Base-by-base conservation (phyloP, 2,797 vertebrate genomes). In the Chlorospingus semifuscus region DNA sequence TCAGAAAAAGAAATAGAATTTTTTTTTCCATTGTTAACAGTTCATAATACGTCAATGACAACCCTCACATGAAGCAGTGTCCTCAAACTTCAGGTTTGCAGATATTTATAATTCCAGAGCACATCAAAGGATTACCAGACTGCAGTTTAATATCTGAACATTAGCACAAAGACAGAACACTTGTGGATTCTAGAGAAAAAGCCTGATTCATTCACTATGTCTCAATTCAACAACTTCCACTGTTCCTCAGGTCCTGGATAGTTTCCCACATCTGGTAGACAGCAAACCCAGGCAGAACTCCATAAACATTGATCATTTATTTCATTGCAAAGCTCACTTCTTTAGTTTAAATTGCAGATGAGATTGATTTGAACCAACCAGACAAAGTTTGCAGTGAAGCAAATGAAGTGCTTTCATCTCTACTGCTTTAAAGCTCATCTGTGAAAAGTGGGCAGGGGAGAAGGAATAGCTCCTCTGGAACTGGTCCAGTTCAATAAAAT, bases 301-400 rank as follows among this genome's bases (percentile, higher is more conserved):
- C 71, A 61, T 68, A 89, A 92, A 75, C 52, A 83, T 71, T 0
- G 36, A 86, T 87, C 68, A 80, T 83, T 83, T 90, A 64, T 90
- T 94, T 94, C 57, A 47, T 15, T 83, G 29, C 68, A 79, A 70
- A 89, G 37, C 37, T 80, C 47, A 5, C 44, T 69, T 68, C 77
- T 89, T 56, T 41, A 24, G 23, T 85, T 92, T 80, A 80, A 91
- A 87, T 94, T 76, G 65, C 37, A 95, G 63, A 91, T 88, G n/a
- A 92, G 56, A 92, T 77, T 74, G 89, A 94, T 87, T 72, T 71
- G 41, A 91, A 63, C 39, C 37, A 91, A 53, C 52, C 12, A 15
- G 21, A 69, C 52, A 63, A 79, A 87, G 70, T 72, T 49, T 84
- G 49, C 44, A 60, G 17, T 41, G 22, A 63, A 82, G 29, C 65